Base-by-base conservation (phyloP, 2,888 invertebrate species). In the Harpagoxenus sublaevis region DNA sequence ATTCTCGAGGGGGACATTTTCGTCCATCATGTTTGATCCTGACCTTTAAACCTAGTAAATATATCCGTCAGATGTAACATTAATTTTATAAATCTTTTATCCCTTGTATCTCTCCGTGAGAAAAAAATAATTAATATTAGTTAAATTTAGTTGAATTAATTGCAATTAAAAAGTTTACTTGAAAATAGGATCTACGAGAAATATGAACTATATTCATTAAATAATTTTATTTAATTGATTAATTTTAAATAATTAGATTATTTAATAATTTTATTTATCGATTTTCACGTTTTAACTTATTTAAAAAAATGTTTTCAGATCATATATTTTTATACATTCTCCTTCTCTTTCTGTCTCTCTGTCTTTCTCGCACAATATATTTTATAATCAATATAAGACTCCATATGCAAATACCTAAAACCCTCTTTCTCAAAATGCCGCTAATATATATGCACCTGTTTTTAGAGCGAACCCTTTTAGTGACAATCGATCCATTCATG, bases 401-500 rank as follows among this genome's bases (percentile, higher is more conserved):
- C 1, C 15, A 23, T 23, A 23, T 23, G 23, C 23, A 63, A 35
- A n/a, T 45, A 48, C 48, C 6, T 28, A 10, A 0, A 10, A 10
- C 5, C n/a, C 10, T 23, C 23, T 35, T 51, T 23, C n/a, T 65
- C 23, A 65, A 75, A 62, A 35, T 35, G 8, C 15, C 12, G 15
- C n/a, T 9, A 31, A 31, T 23, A 48, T 75, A 31, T 28, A n/a
- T 8, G 15, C 31, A 12, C 1, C 9, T 31, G 35, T 74, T 60
- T 75, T 65, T 35, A 45, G 45, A 53, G 35, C 23, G 2, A 65
- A 23, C 23, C 0, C 18, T 35, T 66, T 77, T 23, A 3, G 23
- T 15, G 10, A 35, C 68, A 66, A 75, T 77, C 68, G 68, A 62
- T 66, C 71, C 71, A 15, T 10, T 23, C 18, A n/a, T 31, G 45